A percentile compares a stretch with the other conserved stretches of the same genome.
Conservation (phyloP, 64 coral and sea anemone species). For the Trachythela sp. region DNA sequence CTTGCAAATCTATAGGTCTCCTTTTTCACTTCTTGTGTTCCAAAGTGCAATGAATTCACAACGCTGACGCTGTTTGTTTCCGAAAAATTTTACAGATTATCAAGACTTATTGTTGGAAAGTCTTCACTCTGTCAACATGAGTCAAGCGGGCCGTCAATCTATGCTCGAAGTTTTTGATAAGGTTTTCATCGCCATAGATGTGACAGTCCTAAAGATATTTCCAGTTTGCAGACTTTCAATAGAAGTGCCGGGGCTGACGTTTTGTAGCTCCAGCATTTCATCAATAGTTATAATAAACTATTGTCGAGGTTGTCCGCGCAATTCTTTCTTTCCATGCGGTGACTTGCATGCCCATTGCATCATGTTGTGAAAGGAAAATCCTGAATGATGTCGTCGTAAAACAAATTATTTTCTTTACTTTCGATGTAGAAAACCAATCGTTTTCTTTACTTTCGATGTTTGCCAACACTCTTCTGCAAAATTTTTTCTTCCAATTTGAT, state of each 20-base stretch:
- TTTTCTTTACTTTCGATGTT: not conserved
- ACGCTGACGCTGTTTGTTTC: not conserved
- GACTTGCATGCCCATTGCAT: constrained; percentile 3
- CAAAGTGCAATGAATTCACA: not conserved
- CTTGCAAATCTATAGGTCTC: not conserved
- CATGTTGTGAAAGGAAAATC: not conserved
- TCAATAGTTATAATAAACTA: not conserved
- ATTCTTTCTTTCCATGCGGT: not conserved
- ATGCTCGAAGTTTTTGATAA: not conserved
- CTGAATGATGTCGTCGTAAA: no score
- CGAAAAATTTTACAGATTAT: not conserved
- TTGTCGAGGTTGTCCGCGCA: not conserved
- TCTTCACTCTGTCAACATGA: not conserved
- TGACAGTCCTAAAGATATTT: not conserved
- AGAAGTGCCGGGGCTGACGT: not conserved
- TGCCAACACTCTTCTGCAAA: not conserved
- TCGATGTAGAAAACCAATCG: constrained; percentile 10
- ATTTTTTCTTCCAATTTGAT: not conserved
- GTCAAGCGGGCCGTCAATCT: not conserved
- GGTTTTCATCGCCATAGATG: not conserved
- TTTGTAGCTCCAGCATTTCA: not conserved
- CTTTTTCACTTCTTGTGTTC: not conserved
- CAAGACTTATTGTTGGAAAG: not conserved
- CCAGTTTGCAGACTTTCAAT: not conserved
- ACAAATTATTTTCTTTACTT: no score